These are phyloP conservation scores for Parapristionchus giblindavisi DNA, from an alignment of 2,888 invertebrate genomes.

Conservation along the genomic window DNA sequence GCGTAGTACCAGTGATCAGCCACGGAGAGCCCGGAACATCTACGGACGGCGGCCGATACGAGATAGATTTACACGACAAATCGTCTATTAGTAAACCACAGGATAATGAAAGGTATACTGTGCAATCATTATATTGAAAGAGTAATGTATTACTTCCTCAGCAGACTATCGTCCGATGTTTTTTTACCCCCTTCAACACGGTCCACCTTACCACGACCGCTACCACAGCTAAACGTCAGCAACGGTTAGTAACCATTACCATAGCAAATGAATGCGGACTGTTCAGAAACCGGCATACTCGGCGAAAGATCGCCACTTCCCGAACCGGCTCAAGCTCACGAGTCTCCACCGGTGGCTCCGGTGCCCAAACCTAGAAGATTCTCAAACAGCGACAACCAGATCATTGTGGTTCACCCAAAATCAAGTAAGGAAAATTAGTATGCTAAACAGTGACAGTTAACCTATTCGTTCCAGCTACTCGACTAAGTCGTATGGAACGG, in stretches of 20 bases:
- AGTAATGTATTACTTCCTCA: conserved; percentile 2
- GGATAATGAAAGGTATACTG: not conserved
- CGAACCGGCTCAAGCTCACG: not conserved
- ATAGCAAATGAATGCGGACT: not conserved
- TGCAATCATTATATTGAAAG: not conserved
- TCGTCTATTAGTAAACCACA: conserved; percentile 9
- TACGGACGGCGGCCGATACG: no score
- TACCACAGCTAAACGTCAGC: not conserved
- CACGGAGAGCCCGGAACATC: not conserved
- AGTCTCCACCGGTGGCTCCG: not conserved
- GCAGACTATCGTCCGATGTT: conserved; percentile 34
- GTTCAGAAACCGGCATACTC: conserved; percentile 28
- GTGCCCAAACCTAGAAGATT: conserved; percentile 10
- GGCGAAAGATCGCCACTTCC: conserved; percentile 20
- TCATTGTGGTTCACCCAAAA: conserved; percentile 19
- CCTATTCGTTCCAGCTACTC: not conserved
- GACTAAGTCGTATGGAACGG: conserved; percentile 30
- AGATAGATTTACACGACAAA: no score
- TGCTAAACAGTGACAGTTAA: not conserved
- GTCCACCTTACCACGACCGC: conserved; percentile 7
- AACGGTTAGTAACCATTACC: not conserved
- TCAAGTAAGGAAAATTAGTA: not conserved
- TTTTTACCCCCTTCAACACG: conserved; percentile 21
- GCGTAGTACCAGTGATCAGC: no score
- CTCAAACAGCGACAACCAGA: conserved; percentile 3